Conservation (phyloP, 2,113 vertebrate genomes). For the Coracopsis vasa region DNA sequence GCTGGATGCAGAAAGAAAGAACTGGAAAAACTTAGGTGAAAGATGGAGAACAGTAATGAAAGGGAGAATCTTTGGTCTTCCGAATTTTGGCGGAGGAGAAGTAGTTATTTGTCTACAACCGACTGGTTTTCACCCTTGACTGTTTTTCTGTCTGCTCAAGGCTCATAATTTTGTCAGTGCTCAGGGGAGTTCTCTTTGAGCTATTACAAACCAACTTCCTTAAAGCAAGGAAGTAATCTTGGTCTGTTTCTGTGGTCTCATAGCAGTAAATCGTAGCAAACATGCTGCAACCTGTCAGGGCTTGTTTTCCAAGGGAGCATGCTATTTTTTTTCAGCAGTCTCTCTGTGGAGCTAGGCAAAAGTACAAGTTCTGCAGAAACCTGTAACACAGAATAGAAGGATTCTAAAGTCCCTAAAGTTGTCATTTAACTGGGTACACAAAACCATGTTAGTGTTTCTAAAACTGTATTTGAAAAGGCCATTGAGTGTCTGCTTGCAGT, state of each 20-base stretch:
- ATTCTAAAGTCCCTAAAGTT: not conserved
- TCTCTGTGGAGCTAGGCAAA: not conserved
- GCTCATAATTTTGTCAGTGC: not conserved
- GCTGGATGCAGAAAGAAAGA: not conserved
- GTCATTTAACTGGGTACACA: not conserved
- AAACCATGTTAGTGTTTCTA: not conserved
- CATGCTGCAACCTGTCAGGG: not conserved
- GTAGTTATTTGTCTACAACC: not conserved
- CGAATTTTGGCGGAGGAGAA: not conserved
- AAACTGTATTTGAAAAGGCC: not conserved
- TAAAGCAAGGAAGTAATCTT: not conserved
- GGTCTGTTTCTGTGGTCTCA: not conserved
- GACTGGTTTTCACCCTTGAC: not conserved
- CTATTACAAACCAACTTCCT: not conserved
- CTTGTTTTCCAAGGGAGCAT: not conserved
- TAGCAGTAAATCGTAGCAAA: not conserved
- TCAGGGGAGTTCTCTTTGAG: not conserved
- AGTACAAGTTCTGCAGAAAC: not conserved
- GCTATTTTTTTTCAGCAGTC: not conserved
- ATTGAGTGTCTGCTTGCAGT: not conserved
- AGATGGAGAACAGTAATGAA: not conserved
- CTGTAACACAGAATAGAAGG: not conserved
- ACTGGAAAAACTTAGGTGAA: not conserved
- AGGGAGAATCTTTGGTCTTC: not conserved
- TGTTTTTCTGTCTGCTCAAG: not conserved